Base-by-base conservation (phyloP, 1,140 invertebrate genomes). In the Ectropis grisescens region DNA sequence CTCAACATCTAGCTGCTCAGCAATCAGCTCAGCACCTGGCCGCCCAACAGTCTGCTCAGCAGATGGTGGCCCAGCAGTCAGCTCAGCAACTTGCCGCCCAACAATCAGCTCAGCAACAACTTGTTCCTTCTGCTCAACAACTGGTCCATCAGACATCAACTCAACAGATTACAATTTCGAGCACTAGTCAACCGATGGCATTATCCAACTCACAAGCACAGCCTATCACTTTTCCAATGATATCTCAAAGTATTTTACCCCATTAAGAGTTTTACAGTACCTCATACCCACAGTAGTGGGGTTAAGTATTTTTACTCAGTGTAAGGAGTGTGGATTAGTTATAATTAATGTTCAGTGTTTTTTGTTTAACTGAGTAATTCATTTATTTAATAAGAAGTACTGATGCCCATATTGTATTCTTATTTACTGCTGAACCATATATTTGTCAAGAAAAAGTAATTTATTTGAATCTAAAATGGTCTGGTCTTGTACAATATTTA, bases 141-240 rank as follows among this genome's bases (percentile, higher is more conserved):
- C 36, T 75, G 16, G 72, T 78, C 6, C 75, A 81, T 43, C 75
- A 80, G 47, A 80, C 70, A 14, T 74, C 72, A 8, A 76, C 70
- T 16, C 76, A 78, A 33, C 72, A 81, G 38, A 76, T 81, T 33
- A 76, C 71, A 19, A 78, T 81, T 33, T 78, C 76, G 2, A 81
- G 61, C 37, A 70, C 71, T 50, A 76, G 71, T 58, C 76, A 81
- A 41, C 65, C 72, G 7, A 75, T 81, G 69, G 67, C 72, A 27
- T 40, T 81, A 37, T 47, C 72, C 13, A 81, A 78, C 37, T 76
- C 72, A 22, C 76, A 78, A 36, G 59, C 72, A 32, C 75, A 78
- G 46, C 47, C 71, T 11, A 62, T 79, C 33, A 72, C 70, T 67
- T 81, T 78, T 54, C 76, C 76, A 13, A 81, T 81, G 29, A 81